A percentile compares a stretch with the other conserved stretches of the same genome.
Evolutionary conservation across 2,113 vertebrate species (phyloP).

Genomic region (Pygoscelis antarcticus): DNA sequence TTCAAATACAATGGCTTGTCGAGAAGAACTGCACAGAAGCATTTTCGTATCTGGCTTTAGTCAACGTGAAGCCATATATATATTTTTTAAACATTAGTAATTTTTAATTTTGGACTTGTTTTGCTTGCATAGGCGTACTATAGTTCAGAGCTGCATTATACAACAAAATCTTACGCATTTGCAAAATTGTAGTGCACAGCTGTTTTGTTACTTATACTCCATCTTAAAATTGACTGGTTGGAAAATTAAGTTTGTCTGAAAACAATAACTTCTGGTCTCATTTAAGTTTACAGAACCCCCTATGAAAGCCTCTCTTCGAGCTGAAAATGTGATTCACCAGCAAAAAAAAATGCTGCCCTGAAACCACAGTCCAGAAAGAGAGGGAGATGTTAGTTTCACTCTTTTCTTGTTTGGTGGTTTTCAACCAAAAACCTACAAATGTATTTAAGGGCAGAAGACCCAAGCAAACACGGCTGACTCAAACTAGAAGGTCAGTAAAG

Average conservation of each 20-base stretch:
- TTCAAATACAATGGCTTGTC: background rate
- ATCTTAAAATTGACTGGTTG: conserved; percentile 43
- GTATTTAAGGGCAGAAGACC: background rate
- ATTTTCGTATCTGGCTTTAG: background rate
- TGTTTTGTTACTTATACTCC: conserved; percentile 29
- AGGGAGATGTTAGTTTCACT: background rate
- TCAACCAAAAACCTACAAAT: background rate
- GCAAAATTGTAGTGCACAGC: conserved; percentile 29
- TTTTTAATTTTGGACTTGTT: conserved; percentile 44
- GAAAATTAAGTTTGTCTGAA: conserved; percentile 67
- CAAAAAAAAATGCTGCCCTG: conserved; percentile 35
- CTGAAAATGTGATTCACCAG: background rate
- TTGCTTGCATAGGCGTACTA: background rate
- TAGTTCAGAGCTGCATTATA: conserved; percentile 25
- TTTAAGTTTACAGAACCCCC: background rate
- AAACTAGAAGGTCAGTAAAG: background rate
- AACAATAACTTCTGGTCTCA: conserved; percentile 39
- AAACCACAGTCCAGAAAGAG: conserved; percentile 6
- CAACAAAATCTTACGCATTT: conserved; percentile 31
- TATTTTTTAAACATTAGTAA: background rate
- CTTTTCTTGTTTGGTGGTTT: background rate
- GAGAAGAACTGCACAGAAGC: background rate
- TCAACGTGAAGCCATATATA: background rate
- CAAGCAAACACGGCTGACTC: background rate
- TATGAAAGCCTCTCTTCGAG: background rate